Base-by-base conservation (phyloP, 92 coral and sea anemone species). In the Bergia sp. region DNA sequence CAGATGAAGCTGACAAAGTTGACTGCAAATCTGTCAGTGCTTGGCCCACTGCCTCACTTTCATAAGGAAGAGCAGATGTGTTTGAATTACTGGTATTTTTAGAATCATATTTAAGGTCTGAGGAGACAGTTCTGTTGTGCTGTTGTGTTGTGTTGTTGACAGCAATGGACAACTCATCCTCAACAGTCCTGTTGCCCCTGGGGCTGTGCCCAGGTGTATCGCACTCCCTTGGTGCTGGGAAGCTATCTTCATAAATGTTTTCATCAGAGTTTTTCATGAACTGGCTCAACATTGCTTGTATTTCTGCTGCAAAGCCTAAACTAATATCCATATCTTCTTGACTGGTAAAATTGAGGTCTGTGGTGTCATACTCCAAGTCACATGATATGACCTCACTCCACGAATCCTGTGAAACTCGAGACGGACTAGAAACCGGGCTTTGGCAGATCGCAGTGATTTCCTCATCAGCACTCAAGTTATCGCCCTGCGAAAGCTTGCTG, bases 241-340 rank as follows among this genome's bases (percentile, higher is more conserved):
- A 9, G 37, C 29, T 23, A 37, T 8, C 67, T 5, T 88, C 61
- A 12, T 16, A 40, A 5, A 2, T 75, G 15, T 64, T 57, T 5
- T 16, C 50, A 39, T 43, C 85, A 1, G 80, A 44, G 49, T 53
- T 39, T 44, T 86, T 86, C 64, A 69, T 86, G 69, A 93, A 90
- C 69, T 92, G 82, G 29, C 91, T 89, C 85, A 95, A 36, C 87
- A 95, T 65, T 76, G 93, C 87, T 83, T 95, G 92, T 96, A 95
- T 93, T 82, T 95, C 98, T 21, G 92, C 85, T 40, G 95, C 98
- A 91, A 95, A 95, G 86, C 93, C 92, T 75, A 91, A 81, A 40
- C 96, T 93, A 11, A 95, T 82, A 82, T 71, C 85, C 58, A 95
- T 78, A 66, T 91, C 88, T 16, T 85, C 86, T 15, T 86, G 82